Conservation (phyloP, 2,888 invertebrate species). For the Elegia similella region DNA sequence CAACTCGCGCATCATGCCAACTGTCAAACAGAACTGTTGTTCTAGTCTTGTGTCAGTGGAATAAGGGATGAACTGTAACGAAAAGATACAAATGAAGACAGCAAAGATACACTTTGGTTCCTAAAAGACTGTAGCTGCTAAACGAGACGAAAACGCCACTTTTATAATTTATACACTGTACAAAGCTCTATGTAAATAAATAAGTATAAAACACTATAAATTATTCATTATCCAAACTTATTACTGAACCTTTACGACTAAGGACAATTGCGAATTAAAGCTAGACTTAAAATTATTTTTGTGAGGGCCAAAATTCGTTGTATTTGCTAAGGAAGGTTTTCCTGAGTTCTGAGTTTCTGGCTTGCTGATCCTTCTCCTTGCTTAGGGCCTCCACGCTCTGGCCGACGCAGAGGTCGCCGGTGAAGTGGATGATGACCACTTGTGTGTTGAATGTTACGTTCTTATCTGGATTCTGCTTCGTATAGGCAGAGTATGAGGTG, state of each 20-base stretch:
- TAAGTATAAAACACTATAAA: conserved; percentile 10
- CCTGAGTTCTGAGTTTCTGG: conserved; percentile 83
- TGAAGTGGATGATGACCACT: conserved; percentile 84
- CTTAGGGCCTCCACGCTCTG: conserved; percentile 83
- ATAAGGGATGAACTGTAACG: background rate
- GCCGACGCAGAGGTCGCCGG: conserved; percentile 78
- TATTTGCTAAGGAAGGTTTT: conserved; percentile 77
- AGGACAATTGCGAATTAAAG: conserved; percentile 34
- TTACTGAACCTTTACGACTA: conserved; percentile 36
- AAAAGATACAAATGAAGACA: background rate
- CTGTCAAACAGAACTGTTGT: background rate
- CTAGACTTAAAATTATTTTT: conserved; percentile 57
- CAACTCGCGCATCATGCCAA: background rate
- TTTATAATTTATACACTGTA: conserved; percentile 43
- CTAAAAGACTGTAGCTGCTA: conserved; percentile 13
- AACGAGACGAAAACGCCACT: conserved; percentile 40
- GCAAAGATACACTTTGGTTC: background rate
- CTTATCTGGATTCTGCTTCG: conserved; percentile 64
- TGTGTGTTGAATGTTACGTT: conserved; percentile 78
- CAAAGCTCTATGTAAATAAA: conserved; percentile 32
- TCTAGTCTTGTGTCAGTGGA: no score
- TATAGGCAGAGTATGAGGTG: conserved; percentile 51
- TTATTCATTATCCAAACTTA: conserved; percentile 18
- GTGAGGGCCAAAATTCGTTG: conserved; percentile 73
- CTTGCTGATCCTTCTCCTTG: conserved; percentile 84